These are phyloP conservation scores for Drosophila nikananu DNA, from an alignment of 1,140 invertebrate genomes.

Conservation along the genomic window DNA sequence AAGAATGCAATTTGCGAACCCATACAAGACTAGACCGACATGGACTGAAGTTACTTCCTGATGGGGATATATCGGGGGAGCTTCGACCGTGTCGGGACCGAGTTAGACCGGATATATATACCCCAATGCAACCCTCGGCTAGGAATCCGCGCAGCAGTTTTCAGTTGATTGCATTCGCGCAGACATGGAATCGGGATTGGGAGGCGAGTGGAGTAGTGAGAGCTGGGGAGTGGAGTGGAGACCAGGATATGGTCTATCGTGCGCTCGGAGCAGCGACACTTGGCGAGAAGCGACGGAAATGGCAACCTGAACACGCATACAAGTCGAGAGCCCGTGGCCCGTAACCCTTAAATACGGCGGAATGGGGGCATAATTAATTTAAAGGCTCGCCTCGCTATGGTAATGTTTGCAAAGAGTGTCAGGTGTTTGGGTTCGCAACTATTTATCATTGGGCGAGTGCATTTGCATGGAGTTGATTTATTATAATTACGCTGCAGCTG, in stretches of 20 bases:
- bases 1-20: constrained; percentile 17
- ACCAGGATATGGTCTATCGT: constrained; percentile 22
- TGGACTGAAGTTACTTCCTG: constrained; percentile 3
- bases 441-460: constrained; percentile 71
- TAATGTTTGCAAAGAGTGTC: constrained; percentile 79
- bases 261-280: constrained; percentile 25
- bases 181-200: constrained; percentile 18
- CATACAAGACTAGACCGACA: constrained; percentile 1
- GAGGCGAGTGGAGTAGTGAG: constrained; percentile 1
- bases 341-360: constrained; percentile 5
- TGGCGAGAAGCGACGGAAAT: constrained; percentile 45
- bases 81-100: background rate
- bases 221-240: background rate
- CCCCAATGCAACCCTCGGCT: constrained; percentile 10
- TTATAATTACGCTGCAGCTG: constrained; percentile 79
- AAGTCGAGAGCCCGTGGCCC: background rate
- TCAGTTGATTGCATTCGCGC: constrained; percentile 50
- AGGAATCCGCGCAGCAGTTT: constrained; percentile 33
- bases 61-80: background rate
- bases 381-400: constrained; percentile 55
- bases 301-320: constrained; percentile 32
- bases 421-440: constrained; percentile 63
- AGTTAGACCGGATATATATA: constrained; percentile 21
- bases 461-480: constrained; percentile 81
- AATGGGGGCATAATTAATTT: constrained; percentile 74